A percentile compares a stretch with the other conserved stretches of the same genome.
Conservation (phyloP, 2,888 invertebrate species). For the Drosophila nigricruria region DNA sequence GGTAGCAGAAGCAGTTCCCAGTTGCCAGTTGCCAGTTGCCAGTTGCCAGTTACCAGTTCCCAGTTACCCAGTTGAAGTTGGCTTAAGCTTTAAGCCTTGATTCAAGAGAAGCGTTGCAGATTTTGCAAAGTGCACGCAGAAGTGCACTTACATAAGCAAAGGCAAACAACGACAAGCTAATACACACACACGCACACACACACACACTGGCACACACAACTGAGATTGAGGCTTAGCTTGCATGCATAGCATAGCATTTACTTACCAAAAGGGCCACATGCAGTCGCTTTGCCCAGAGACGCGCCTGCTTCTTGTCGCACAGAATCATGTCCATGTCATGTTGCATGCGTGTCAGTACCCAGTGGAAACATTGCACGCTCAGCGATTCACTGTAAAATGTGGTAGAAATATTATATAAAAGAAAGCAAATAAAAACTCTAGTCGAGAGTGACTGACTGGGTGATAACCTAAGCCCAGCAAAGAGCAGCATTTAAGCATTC, state of each 20-base stretch:
- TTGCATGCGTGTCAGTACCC: conserved; percentile 89
- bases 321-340: conserved; percentile 95
- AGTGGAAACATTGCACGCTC: conserved; percentile 96
- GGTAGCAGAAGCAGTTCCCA: conserved; percentile 8
- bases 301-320: conserved; percentile 93
- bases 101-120: conserved; percentile 54
- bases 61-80: conserved; percentile 32
- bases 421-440: conserved; percentile 11
- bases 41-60: conserved; percentile 4
- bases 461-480: neutral
- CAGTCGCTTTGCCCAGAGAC: conserved; percentile 93
- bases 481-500: neutral
- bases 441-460: conserved; percentile 1
- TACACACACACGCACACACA: conserved; percentile 23
- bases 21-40: conserved; percentile 10
- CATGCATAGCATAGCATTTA: conserved; percentile 39
- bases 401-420: conserved; percentile 36
- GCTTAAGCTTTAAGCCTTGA: conserved; percentile 52
- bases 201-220: conserved; percentile 2
- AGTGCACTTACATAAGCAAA: conserved; percentile 71
- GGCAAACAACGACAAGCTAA: conserved; percentile 65
- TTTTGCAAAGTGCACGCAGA: conserved; percentile 67
- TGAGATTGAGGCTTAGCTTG: conserved; percentile 45
- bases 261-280: conserved; percentile 90
- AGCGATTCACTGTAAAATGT: conserved; percentile 92